phyloP scores from a whole-genome alignment of 1,140 invertebrate genomes.

The Drosophila fuyamai region DNA sequence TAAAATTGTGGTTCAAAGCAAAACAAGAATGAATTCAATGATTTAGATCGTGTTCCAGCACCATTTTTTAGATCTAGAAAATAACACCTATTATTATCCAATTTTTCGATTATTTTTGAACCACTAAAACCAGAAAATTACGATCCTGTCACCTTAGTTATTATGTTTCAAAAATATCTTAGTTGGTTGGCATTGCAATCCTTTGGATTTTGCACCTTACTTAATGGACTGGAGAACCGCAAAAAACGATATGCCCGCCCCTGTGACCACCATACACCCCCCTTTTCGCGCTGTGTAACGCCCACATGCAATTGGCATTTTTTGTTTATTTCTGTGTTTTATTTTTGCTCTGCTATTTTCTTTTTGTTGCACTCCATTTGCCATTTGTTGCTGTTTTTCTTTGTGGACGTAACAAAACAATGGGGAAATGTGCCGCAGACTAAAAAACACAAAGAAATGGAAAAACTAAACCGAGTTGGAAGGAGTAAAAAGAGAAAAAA shows the following conservation, averaged over 20 bases:
- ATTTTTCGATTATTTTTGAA: too few relatives aligned
- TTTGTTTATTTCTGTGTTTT: slow-evolving; percentile 40
- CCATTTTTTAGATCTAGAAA: too few relatives aligned
- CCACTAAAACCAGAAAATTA: too few relatives aligned
- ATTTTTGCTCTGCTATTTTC: slow-evolving; percentile 12
- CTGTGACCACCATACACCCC: not conserved
- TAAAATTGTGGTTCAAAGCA: too few relatives aligned
- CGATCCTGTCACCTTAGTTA: too few relatives aligned
- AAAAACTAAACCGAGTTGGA: slow-evolving; percentile 15
- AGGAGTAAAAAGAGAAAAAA: slow-evolving; percentile 8
- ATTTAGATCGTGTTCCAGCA: too few relatives aligned
- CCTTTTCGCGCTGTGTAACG: slow-evolving; percentile 14
- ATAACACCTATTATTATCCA: too few relatives aligned
- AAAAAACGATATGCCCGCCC: not conserved
- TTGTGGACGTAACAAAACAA: slow-evolving; percentile 68
- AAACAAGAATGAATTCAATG: too few relatives aligned
- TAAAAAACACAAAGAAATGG: slow-evolving; percentile 40
- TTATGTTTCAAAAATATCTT: not conserved
- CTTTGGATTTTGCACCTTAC: not conserved
- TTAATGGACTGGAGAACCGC: not conserved
- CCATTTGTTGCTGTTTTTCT: slow-evolving; percentile 76
- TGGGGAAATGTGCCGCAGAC: slow-evolving; percentile 36
- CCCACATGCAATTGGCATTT: slow-evolving; percentile 49
- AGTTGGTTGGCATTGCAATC: not conserved
- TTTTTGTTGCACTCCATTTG: slow-evolving; percentile 43